Evolutionary conservation across 35 echinoderm and acorn worm genomes (phyloP).

Genomic region (Ophioderma brevispina): DNA sequence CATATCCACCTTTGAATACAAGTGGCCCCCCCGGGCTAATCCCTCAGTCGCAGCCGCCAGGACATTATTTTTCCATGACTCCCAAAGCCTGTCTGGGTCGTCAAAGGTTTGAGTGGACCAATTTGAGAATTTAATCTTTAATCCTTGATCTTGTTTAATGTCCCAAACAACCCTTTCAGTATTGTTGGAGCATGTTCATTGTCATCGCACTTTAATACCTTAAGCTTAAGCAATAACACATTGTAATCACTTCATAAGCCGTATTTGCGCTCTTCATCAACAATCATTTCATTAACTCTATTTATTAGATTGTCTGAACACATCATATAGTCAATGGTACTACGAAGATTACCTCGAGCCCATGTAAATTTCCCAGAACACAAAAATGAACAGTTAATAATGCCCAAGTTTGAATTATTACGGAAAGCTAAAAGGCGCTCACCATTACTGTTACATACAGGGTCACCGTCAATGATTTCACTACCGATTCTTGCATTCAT

Average conservation of each 20-base stretch:
- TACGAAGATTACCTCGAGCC: not conserved
- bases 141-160: not conserved
- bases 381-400: not conserved
- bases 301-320: constrained; percentile 1
- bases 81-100: not conserved
- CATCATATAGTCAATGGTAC: constrained; percentile 13
- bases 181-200: not conserved
- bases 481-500: constrained; percentile 14
- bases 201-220: not conserved
- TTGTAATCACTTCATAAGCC: not conserved
- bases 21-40: too few species aligned
- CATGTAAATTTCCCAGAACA: constrained; percentile 23
- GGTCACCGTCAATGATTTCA: not conserved
- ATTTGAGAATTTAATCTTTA: not conserved
- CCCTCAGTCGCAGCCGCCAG: not conserved
- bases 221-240: not conserved
- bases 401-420: constrained; percentile 6
- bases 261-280: not conserved
- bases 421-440: not conserved
- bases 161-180: not conserved
- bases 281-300: not conserved
- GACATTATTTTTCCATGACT: constrained; percentile 23
- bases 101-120: constrained; percentile 7
- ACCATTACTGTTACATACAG: constrained; percentile 13
- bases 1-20: too few species aligned